Evolutionary conservation across 2,888 invertebrate genomes (phyloP).

Genomic region (Fragum fragum): DNA sequence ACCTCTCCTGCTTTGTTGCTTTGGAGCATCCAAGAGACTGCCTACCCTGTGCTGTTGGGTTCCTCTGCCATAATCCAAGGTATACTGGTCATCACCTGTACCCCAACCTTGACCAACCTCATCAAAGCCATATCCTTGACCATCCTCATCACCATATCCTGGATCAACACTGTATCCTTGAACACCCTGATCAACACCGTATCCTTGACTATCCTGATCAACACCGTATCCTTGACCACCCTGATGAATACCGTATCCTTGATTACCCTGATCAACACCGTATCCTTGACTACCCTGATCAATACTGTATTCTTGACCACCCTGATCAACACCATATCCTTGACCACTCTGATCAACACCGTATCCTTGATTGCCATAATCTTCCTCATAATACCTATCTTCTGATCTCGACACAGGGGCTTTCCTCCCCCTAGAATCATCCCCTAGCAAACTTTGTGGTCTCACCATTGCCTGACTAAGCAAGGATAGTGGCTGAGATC

Average conservation of each 20-base stretch:
- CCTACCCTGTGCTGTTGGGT: constrained; percentile 9
- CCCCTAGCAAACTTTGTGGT: background rate
- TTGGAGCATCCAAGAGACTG: no score
- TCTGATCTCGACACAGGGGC: background rate
- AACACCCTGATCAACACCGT: background rate
- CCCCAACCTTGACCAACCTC: background rate
- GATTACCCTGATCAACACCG: no score
- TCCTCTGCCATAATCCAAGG: constrained; percentile 1
- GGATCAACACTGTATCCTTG: background rate
- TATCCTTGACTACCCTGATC: no score
- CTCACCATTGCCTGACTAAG: background rate
- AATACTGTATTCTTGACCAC: no score
- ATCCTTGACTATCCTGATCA: background rate
- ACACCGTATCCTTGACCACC: no score
- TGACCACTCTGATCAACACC: background rate
- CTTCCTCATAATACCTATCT: background rate
- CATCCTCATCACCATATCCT: background rate
- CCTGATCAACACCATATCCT: no score
- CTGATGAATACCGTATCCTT: no score
- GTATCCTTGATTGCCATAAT: constrained; percentile 1
- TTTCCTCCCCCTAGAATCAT: background rate
- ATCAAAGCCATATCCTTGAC: background rate
- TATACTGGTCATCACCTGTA: background rate
- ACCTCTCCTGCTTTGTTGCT: no score
- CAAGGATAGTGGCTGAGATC: background rate